Evolutionary conservation across 2,113 vertebrate genomes (phyloP), one percentile per base, ranked within the genome.

Genomic region (Malurus alboscapulatus): DNA sequence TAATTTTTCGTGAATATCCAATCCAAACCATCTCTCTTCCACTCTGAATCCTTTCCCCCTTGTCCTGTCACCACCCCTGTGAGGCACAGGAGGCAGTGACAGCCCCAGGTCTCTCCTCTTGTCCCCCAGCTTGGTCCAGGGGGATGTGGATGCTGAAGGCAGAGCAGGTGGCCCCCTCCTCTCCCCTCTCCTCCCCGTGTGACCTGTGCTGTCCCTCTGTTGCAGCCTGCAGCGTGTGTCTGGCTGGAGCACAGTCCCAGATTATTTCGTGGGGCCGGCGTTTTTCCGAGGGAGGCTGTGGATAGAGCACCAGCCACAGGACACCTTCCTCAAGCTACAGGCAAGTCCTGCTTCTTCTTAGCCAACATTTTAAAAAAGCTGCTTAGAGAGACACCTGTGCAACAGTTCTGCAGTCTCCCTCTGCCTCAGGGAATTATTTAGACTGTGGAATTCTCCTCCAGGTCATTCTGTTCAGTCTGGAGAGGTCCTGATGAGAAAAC

Each of bases 241-340:
- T 44, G 96, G 97, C 2, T 99, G 99, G 99, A 98, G 96, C 24
- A 50, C 90, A 0, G 71, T 98, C 27, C 97, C 98, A 0, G 97
- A 98, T 74, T 94, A 85, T 7, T 98, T 98, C 5, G 92, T 88
- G 0, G 98, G 98, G 29, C 99, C 99, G 2, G 98, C 98, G 7
- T 99, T 99, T 67, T 99, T 99, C 92, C 96, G 98, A 10, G 98
- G 98, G 5, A 96, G 95, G 82, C 84, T 99, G 73, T 97, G 98
- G 55, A 96, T 98, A 32, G 98, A 97, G 11, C 96, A 98, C 7
- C 97, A 98, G 93, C 98, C 99, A 1, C 97, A 96, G 51, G 99
- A 99, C 96, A 99, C 99, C 2, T 99, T 98, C 96, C 34, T 99
- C 75, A 99, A 98, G 93, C 96, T 99, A 17, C 97, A 98, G 95